Conservation (phyloP, 2,888 invertebrate genomes). For the Flabesymbios commensalis region DNA sequence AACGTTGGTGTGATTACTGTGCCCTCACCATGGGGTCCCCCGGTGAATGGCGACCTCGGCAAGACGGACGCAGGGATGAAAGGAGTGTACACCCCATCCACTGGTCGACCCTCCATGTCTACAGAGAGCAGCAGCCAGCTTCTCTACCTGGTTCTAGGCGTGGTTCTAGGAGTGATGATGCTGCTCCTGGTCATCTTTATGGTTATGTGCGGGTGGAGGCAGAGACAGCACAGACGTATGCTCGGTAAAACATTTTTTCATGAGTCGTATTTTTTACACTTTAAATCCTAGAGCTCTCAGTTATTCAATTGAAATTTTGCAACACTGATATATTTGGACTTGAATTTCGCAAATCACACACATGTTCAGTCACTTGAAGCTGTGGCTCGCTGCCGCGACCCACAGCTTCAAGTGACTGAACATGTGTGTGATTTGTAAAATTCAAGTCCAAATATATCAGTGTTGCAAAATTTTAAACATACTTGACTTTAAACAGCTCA, state of each 20-base stretch:
- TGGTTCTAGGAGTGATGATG: slow-evolving; percentile 56
- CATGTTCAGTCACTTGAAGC: too few species aligned
- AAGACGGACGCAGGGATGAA: background rate
- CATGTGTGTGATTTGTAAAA: too few species aligned
- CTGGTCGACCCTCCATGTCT: background rate
- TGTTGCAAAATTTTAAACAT: too few species aligned
- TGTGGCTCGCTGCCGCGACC: too few species aligned
- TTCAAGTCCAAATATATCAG: too few species aligned
- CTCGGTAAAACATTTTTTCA: slow-evolving; percentile 17
- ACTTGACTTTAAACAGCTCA: too few species aligned
- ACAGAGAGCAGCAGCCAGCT: slow-evolving; percentile 42
- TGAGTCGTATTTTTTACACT: background rate
- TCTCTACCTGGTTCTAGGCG: slow-evolving; percentile 57
- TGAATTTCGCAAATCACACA: too few species aligned
- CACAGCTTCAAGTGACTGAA: too few species aligned
- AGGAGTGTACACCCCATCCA: background rate
- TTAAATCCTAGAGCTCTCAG: background rate
- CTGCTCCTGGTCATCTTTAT: slow-evolving; percentile 53
- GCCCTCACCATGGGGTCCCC: too few species aligned
- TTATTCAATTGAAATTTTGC: too few species aligned
- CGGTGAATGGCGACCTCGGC: too few species aligned
- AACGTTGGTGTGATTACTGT: too few species aligned
- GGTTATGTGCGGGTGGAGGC: slow-evolving; percentile 58
- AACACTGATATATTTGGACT: background rate
- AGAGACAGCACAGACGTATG: slow-evolving; percentile 52